A percentile compares a stretch with the other conserved stretches of the same genome.
Conservation (phyloP, 1,140 invertebrate species). For the Anoplolepis gracilipes region DNA sequence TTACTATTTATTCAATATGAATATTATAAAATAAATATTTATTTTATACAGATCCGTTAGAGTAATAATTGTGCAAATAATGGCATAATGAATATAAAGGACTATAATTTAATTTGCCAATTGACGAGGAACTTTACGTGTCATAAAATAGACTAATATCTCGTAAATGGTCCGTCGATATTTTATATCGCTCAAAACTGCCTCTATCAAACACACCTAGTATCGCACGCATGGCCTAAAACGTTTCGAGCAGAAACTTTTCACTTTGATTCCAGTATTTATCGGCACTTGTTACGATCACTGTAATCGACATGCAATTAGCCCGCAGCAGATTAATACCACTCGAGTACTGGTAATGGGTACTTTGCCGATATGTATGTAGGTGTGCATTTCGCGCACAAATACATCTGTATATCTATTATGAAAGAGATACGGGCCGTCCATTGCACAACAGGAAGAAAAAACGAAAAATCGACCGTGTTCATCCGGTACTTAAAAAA, state of each 20-base stretch:
- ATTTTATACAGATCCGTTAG: neutral
- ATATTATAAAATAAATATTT: neutral
- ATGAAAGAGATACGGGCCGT: constrained; percentile 42
- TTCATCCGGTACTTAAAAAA: constrained; percentile 23
- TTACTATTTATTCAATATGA: neutral
- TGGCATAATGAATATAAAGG: neutral
- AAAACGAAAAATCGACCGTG: constrained; percentile 18
- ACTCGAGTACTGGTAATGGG: constrained; percentile 70
- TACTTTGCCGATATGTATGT: constrained; percentile 63
- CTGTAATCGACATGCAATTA: constrained; percentile 76
- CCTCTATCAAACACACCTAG: constrained; percentile 7
- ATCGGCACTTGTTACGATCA: constrained; percentile 72
- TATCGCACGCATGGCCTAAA: constrained; percentile 46
- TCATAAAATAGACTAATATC: constrained; percentile 49
- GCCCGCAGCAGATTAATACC: constrained; percentile 69
- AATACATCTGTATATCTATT: constrained; percentile 12
- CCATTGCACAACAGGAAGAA: constrained; percentile 31
- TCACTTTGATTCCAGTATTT: constrained; percentile 72
- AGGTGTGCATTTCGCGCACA: constrained; percentile 18
- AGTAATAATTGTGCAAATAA: neutral
- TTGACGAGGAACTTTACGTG: neutral
- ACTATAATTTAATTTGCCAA: constrained; percentile 42
- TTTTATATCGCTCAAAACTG: constrained; percentile 52
- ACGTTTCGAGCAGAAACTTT: constrained; percentile 67
- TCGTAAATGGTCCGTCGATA: constrained; percentile 28